Base-by-base conservation (phyloP, 2,797 vertebrate species). In the Aldrovandia affinis region DNA sequence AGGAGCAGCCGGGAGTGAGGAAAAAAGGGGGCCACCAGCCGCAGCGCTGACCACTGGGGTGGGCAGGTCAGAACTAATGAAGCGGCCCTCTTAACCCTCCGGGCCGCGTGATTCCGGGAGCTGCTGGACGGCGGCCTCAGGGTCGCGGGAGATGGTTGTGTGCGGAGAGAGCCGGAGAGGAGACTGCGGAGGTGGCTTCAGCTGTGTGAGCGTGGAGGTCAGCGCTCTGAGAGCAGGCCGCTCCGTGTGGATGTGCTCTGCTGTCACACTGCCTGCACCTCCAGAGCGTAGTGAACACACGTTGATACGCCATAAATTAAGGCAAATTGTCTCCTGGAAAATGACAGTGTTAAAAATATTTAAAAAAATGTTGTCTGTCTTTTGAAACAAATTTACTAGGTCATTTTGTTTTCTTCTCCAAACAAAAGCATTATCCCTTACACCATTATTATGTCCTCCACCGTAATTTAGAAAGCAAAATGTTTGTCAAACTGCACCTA, bases 41-140 rank as follows among this genome's bases (percentile, higher is more conserved):
- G 91, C 89, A 91, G 90, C 86, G 86, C 86, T 91, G 89, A 89
- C 89, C 91, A 86, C 92, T 92, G 89, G 89, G 86, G 87, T 91
- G 93, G 92, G 90, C 93, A 94, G 89, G 87, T 91, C 93, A 89
- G 92, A 92, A 93, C 93, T 93, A 93, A 94, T 94, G 92, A 89
- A 42, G 83, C 88, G 89, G 90, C 89, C 92, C 91, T 91, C 90
- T 92, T 93, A 95, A 93, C 90, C 90, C 92, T n/a, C 44, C 81
- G 91, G 92, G 89, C 86, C 86, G 91, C 88, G 92, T 89, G 92
- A 93, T 94, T 94, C 91, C 92, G 93, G 50, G 86, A 92, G 89
- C 89, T 30, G 8, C 25, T 10, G 61, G 61, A 36, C 65, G 18
- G 12, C 18, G 65, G 65, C 6, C 83, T 84, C 82, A 85, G 84